Evolutionary conservation across 2,113 vertebrate species (phyloP), one percentile per base, ranked within the genome.

Genomic region (Hippocampus barbouri): DNA sequence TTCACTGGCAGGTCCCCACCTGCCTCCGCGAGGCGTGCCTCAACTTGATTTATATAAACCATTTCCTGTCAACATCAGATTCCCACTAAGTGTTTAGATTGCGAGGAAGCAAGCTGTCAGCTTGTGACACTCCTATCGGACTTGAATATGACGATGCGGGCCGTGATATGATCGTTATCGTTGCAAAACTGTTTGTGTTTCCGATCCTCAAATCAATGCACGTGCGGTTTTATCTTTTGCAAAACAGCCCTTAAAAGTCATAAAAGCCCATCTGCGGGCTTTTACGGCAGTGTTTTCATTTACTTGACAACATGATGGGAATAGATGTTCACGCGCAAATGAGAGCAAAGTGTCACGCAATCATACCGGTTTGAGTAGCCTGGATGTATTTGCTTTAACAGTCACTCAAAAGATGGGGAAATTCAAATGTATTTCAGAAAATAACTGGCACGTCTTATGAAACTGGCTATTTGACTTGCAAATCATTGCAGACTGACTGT

Each of bases 391-490:
- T 77, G 83, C 86, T 72, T 83, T 80, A 83, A 81, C 79, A 82
- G 69, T 78, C 88, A 71, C 69, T 69, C 51, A 1, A 68, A 83
- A 82, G 85, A 88, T 79, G 83, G 89, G 34, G 77, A 77, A 86
- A 80, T 76, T 78, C 75, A 76, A 75, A 88, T 89, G 79, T 85
- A 83, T 88, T 83, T 83, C 68, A 70, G 56, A 77, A 85, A 87
- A 88, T 80, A 88, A 82, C 85, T 79, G 81, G 72, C 80, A 64
- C 75, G 40, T 86, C 81, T 85, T 80, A 86, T 78, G 78, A 88
- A 88, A 86, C 73, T 34, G 66, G 34, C 73, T 78, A 83, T 88
- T 90, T 88, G 87, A 90, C 84, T 90, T 89, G 85, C 87, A 91
- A 89, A 91, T 90, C 72, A 47, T 25, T 69, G 30, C 34, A 27